Conservation (phyloP, 2,888 invertebrate species). For the Acleris emargana region DNA sequence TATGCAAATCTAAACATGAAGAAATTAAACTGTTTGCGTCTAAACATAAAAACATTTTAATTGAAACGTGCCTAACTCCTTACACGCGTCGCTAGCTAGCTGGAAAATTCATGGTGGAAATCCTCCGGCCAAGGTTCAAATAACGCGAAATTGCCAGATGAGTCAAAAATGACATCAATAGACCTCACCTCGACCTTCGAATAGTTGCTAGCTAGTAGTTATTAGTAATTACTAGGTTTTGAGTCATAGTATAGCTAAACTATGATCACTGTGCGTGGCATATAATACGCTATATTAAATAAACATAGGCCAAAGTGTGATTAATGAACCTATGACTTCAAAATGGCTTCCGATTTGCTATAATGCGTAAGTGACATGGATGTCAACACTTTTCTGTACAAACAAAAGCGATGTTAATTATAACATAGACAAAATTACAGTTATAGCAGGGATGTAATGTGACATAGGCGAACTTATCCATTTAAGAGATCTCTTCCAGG, state of each 20-base stretch:
- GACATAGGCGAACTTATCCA: too few relatives aligned
- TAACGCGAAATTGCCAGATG: constrained; percentile 13
- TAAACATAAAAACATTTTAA: too few relatives aligned
- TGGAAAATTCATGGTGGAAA: constrained; percentile 11
- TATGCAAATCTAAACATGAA: too few relatives aligned
- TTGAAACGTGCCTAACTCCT: too few relatives aligned
- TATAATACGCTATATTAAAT: constrained; percentile 15
- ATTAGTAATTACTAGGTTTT: background rate
- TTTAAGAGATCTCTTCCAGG: too few relatives aligned
- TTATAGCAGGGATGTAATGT: too few relatives aligned
- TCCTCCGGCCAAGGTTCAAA: background rate
- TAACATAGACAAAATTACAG: too few relatives aligned
- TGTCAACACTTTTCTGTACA: too few relatives aligned
- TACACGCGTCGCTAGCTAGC: too few relatives aligned
- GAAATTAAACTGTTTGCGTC: too few relatives aligned
- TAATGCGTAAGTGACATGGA: background rate
- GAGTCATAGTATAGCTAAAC: constrained; percentile 22
- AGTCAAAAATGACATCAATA: constrained; percentile 37
- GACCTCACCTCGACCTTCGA: constrained; percentile 21
- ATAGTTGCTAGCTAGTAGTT: background rate
- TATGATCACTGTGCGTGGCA: constrained; percentile 15
- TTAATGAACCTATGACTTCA: constrained; percentile 1
- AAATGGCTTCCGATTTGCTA: background rate
- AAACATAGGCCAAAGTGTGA: constrained; percentile 18
- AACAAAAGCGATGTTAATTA: too few relatives aligned